phyloP scores from a whole-genome alignment of 2,113 vertebrate species.

The Leucoraja erinaceus region DNA sequence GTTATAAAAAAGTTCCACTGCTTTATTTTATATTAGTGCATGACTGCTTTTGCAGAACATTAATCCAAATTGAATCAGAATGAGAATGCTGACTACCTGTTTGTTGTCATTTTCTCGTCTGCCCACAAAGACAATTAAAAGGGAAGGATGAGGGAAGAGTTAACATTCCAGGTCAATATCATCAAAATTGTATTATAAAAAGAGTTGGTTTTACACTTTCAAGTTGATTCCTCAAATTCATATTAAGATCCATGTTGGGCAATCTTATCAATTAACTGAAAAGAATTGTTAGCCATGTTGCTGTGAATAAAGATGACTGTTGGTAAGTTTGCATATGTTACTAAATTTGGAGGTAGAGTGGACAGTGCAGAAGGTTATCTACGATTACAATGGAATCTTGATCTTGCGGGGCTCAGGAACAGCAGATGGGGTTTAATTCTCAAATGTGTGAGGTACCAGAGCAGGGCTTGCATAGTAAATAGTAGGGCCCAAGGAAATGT shows the following conservation, averaged over 20 bases:
- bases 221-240: neutral
- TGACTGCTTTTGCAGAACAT: neutral
- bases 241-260: neutral
- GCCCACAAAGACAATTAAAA: neutral
- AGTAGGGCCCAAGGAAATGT: too few relatives aligned
- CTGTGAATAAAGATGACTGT: too few relatives aligned
- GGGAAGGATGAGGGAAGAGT: neutral
- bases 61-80: neutral
- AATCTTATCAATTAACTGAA: neutral
- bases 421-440: too few relatives aligned
- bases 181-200: too few relatives aligned
- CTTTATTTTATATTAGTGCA: neutral
- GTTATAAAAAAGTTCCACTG: neutral
- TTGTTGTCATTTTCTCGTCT: neutral
- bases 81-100: neutral
- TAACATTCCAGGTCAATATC: neutral
- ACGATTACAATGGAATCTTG: too few relatives aligned
- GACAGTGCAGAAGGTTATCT: too few relatives aligned
- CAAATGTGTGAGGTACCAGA: too few relatives aligned
- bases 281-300: too few relatives aligned
- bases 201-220: neutral
- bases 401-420: too few relatives aligned
- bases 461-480: too few relatives aligned
- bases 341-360: too few relatives aligned
- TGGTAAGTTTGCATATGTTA: too few relatives aligned